phyloP scores from a whole-genome alignment of 2,113 vertebrate species.

The Atlantisia rogersi region DNA sequence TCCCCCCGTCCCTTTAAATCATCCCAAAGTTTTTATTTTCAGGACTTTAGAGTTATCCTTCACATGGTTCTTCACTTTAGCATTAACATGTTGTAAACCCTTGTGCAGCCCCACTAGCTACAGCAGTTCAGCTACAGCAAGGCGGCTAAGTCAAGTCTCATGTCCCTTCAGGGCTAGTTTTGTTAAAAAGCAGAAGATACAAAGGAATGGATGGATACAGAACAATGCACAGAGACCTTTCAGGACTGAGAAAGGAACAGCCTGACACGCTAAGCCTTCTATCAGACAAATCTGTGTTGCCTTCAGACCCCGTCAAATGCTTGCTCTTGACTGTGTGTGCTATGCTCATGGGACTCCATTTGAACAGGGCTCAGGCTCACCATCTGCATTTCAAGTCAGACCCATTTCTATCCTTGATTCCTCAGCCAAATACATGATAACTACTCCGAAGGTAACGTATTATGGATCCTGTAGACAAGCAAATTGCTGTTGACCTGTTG shows the following conservation, averaged over 20 bases:
- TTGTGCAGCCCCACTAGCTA: not conserved
- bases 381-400: not conserved
- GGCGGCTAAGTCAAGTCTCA: not conserved
- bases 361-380: not conserved
- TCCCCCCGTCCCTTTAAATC: not conserved
- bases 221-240: not conserved
- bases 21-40: not conserved
- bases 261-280: not conserved
- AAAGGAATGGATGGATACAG: not conserved
- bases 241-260: not conserved
- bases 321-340: fast-evolving
- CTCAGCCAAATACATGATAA: not conserved
- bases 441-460: not conserved
- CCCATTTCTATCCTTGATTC: not conserved
- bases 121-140: not conserved
- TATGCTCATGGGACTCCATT: not conserved
- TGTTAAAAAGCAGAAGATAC: not conserved
- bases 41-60: not conserved
- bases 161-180: not conserved
- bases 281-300: not conserved
- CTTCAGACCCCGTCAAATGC: not conserved
- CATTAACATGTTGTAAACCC: not conserved
- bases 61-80: not conserved
- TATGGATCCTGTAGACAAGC: not conserved
- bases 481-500: not conserved